phyloP scores from a whole-genome alignment of 1,140 invertebrate species.

The Dufourea novaeangliae region DNA sequence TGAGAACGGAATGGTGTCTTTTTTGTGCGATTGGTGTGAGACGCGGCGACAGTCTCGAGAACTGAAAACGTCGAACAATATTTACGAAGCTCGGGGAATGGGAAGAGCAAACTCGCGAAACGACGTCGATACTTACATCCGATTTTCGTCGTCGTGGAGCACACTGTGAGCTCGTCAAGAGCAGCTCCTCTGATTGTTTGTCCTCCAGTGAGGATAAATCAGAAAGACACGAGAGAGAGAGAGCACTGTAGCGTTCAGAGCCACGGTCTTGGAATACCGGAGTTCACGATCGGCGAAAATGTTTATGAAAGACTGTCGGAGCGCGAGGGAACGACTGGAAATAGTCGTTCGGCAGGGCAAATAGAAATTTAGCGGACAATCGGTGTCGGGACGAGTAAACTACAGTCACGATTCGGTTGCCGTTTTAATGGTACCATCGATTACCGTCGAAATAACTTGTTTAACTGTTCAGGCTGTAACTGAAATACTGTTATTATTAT shows the following conservation, averaged over 20 bases:
- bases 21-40: constrained; percentile 9
- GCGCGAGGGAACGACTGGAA: too few species aligned
- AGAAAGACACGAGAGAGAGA: not conserved
- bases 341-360: too few species aligned
- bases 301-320: constrained; percentile 14
- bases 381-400: too few species aligned
- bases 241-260: not conserved
- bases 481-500: too few species aligned
- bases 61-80: constrained; percentile 39
- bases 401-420: too few species aligned
- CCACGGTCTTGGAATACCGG: not conserved
- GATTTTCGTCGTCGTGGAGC: constrained; percentile 44
- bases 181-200: constrained; percentile 52
- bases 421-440: too few species aligned
- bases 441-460: too few species aligned
- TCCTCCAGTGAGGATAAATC: constrained; percentile 32
- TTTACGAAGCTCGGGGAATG: constrained; percentile 45
- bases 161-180: constrained; percentile 49
- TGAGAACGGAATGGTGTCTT: not conserved
- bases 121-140: constrained; percentile 56
- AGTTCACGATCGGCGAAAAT: not conserved
- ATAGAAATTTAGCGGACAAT: too few species aligned
- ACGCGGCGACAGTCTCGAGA: not conserved
- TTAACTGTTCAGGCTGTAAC: too few species aligned
- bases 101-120: constrained; percentile 52